These are phyloP conservation scores for Mayetiola destructor DNA, from an alignment of 2,888 invertebrate species.

Conservation along the genomic window DNA sequence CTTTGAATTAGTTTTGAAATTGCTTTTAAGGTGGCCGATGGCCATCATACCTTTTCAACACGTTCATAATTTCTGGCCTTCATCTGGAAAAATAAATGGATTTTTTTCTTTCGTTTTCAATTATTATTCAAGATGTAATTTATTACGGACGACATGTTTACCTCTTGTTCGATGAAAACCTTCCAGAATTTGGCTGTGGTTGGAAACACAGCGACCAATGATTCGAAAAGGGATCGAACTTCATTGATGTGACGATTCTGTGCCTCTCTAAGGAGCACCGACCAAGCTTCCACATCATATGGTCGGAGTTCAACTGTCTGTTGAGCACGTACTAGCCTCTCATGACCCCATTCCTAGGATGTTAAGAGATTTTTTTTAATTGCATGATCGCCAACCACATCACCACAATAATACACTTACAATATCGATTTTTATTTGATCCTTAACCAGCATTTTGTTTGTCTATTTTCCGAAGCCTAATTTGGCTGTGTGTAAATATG, in stretches of 20 bases:
- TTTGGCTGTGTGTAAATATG: neutral
- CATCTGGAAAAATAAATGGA: slow-evolving; percentile 52
- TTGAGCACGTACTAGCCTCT: slow-evolving; percentile 67
- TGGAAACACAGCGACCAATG: slow-evolving; percentile 85
- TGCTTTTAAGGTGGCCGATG: too few species aligned
- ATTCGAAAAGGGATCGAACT: slow-evolving; percentile 83
- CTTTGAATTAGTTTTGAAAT: neutral
- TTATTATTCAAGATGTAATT: too few species aligned
- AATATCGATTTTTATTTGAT: slow-evolving; percentile 34
- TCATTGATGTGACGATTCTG: slow-evolving; percentile 77
- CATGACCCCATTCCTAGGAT: slow-evolving; percentile 73
- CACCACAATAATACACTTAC: slow-evolving; percentile 24
- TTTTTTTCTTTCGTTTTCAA: too few species aligned
- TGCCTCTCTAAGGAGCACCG: slow-evolving; percentile 83
- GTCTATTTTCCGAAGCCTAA: neutral
- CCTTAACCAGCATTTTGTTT: slow-evolving; percentile 29
- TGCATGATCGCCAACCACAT: neutral
- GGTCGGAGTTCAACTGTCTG: slow-evolving; percentile 74
- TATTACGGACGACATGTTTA: too few species aligned
- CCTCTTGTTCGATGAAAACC: slow-evolving; percentile 96
- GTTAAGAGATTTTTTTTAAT: neutral
- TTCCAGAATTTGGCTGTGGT: slow-evolving; percentile 98
- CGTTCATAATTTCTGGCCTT: slow-evolving; percentile 93
- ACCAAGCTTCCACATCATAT: slow-evolving; percentile 97
- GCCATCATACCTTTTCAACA: slow-evolving; percentile 65